phyloP scores from a whole-genome alignment of 2,113 vertebrate genomes.

The Suncus etruscus region DNA sequence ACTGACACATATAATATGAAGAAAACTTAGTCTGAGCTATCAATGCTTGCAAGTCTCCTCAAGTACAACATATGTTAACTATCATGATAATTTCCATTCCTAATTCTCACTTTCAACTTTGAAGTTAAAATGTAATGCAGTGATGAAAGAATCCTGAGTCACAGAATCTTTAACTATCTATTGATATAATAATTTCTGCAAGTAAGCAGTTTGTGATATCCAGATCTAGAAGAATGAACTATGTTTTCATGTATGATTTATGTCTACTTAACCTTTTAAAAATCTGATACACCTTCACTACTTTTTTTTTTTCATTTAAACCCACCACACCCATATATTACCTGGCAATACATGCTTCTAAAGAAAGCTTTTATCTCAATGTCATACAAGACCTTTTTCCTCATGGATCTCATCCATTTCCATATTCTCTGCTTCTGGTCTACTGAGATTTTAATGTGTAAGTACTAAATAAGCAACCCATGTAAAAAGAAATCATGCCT shows the following conservation, averaged over 20 bases:
- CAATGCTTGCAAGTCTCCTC: not conserved
- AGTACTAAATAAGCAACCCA: not conserved
- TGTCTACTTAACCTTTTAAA: not conserved
- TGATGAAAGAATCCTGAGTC: not conserved
- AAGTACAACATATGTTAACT: not conserved
- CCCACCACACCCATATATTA: not conserved
- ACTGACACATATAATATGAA: not conserved
- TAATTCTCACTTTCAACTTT: not conserved
- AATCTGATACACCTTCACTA: not conserved
- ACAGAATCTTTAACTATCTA: not conserved
- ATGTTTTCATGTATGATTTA: not conserved
- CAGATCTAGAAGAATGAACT: not conserved
- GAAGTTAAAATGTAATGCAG: not conserved
- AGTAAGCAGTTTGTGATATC: not conserved
- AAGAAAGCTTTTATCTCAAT: not conserved
- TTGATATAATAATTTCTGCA: not conserved
- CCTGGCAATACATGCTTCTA: not conserved
- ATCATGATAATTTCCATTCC: not conserved
- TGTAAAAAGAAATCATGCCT: not conserved
- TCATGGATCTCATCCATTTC: not conserved
- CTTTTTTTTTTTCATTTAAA: not conserved
- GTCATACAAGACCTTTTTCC: conserved; percentile 18
- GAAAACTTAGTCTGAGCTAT: conserved; percentile 14
- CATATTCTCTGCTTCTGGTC: not conserved
- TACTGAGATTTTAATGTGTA: not conserved